Conservation (phyloP, 2,113 vertebrate genomes). For the Panthera tigris region DNA sequence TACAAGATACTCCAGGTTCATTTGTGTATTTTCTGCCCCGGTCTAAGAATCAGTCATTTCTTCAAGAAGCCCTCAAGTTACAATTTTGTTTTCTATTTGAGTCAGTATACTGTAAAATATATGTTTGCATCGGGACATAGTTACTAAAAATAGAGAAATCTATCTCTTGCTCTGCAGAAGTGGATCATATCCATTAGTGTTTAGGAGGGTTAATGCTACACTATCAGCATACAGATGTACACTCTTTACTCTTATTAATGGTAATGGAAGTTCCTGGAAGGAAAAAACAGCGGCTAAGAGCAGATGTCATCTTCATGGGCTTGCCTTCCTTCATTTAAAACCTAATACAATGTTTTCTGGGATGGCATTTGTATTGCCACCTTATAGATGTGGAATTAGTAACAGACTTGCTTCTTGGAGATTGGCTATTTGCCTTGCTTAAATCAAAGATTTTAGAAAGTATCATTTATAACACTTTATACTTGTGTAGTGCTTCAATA, state of each 20-base stretch:
- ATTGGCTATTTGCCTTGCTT: slow-evolving; percentile 27
- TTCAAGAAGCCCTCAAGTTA: not conserved
- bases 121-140: not conserved
- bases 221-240: not conserved
- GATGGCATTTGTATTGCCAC: not conserved
- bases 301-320: not conserved
- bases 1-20: not conserved
- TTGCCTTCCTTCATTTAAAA: slow-evolving; percentile 15
- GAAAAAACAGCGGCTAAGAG: not conserved
- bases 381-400: not conserved
- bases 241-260: not conserved
- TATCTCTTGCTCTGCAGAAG: slow-evolving; percentile 19
- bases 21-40: not conserved
- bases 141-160: slow-evolving; percentile 37
- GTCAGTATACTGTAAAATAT: not conserved
- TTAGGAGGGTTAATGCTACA: not conserved
- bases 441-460: not conserved
- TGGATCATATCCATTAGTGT: not conserved
- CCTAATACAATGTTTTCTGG: not conserved
- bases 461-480: not conserved
- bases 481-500: not conserved
- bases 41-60: not conserved
- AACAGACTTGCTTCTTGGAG: not conserved
- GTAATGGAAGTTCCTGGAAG: slow-evolving; percentile 4
- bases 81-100: not conserved